Evolutionary conservation across 1,140 invertebrate genomes (phyloP).

Genomic region (Mamestra configurata): DNA sequence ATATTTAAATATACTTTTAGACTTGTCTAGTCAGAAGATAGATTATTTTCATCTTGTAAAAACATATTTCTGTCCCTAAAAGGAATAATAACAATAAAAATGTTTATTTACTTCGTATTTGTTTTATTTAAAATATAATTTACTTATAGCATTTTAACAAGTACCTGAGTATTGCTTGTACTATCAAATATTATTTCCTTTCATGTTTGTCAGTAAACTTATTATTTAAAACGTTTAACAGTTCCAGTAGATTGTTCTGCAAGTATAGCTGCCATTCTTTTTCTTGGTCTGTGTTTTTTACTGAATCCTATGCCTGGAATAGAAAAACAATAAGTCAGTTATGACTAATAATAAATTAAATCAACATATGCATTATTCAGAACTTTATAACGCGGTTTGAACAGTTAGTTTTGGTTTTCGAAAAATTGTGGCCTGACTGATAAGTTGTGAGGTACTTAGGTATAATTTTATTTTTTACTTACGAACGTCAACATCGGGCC

Average conservation of each 20-base stretch:
- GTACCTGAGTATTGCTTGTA: slow-evolving; percentile 49
- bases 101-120: slow-evolving; percentile 41
- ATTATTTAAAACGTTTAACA: slow-evolving; percentile 58
- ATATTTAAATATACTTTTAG: slow-evolving; percentile 46
- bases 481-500: slow-evolving; percentile 95
- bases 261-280: slow-evolving; percentile 73
- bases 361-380: no score
- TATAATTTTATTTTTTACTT: slow-evolving; percentile 71
- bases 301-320: slow-evolving; percentile 81
- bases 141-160: slow-evolving; percentile 32
- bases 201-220: neutral
- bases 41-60: slow-evolving; percentile 59
- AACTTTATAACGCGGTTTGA: no score
- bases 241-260: slow-evolving; percentile 56
- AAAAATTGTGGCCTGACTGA: no score
- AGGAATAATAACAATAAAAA: slow-evolving; percentile 48
- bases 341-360: neutral
- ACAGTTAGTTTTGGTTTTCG: no score
- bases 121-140: slow-evolving; percentile 58
- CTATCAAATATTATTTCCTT: slow-evolving; percentile 34
- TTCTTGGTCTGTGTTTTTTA: slow-evolving; percentile 83
- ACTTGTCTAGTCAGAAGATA: slow-evolving; percentile 62
- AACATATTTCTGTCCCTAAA: slow-evolving; percentile 49
- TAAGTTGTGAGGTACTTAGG: no score
- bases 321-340: neutral